Base-by-base conservation (phyloP, 2,888 invertebrate species). In the Microctonus aethiopoides region DNA sequence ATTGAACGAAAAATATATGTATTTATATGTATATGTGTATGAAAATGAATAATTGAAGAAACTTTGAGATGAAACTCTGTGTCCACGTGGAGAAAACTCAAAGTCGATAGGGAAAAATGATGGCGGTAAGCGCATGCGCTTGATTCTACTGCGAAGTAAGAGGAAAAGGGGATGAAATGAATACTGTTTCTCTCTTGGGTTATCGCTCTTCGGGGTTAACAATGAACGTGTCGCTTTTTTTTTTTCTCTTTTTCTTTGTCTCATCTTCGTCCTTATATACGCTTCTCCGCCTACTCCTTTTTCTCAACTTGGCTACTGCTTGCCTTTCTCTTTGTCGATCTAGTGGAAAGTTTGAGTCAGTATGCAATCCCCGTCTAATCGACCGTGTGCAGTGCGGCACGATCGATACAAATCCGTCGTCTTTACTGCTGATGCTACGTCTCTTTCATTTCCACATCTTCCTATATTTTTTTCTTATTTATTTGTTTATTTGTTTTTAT, bases 321-420 rank as follows among this genome's bases (percentile, higher is more conserved):
- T 57, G 61, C 46, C 69, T 70, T 65, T 61, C 68, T 71, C 57
- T 63, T 65, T 46, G 57, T 41, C 46, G 61, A 54, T 61, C 57
- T 41, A 57, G 52, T 52, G 67, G 46, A 70, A 60, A 71, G 62
- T 68, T 74, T 67, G 52, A 56, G 67, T 59, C 26, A 67, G 80
- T 76, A 73, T 76, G 80, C 81, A 82, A 81, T 82, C 80, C 82
- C 77, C 72, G 80, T 78, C 79, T 82, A 79, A 82, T 79, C 81
- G 81, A 80, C 79, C 79, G 80, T 80, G 54, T 56, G 68, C 61
- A 52, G 46, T 54, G 61, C 52, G 65, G 67, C 51, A 67, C 62
- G 75, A 76, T 76, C 74, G 72, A 75, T 75, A 72, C 72, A 74
- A 72, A 74, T 76, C 76, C 72, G 63, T 71, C 71, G 52, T 65